These are phyloP conservation scores for Zaprionus gabonicus DNA, from an alignment of 1,140 invertebrate species.

Conservation along the genomic window DNA sequence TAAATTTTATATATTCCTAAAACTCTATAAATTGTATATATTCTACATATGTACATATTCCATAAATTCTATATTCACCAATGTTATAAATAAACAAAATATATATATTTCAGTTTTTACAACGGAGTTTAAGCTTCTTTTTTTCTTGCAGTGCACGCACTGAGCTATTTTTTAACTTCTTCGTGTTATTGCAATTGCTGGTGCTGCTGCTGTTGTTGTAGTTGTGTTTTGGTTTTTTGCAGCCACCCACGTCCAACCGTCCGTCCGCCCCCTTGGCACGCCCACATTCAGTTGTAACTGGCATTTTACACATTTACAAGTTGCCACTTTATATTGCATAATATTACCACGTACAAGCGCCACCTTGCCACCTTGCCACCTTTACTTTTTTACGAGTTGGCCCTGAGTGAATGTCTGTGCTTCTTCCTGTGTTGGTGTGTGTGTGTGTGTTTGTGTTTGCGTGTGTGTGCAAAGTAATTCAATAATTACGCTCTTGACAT, in stretches of 20 bases:
- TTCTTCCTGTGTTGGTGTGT: conserved; percentile 12
- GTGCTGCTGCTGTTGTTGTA: conserved; percentile 33
- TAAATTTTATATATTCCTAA: too few relatives aligned
- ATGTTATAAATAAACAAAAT: too few relatives aligned
- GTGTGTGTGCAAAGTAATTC: conserved; percentile 64
- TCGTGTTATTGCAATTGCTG: conserved; percentile 40
- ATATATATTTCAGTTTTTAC: too few relatives aligned
- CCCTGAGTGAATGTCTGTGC: conserved; percentile 34
- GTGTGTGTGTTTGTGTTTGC: not conserved
- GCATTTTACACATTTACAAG: conserved; percentile 68
- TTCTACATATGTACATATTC: too few relatives aligned
- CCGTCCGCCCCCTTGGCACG: not conserved
- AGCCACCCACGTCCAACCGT: conserved; percentile 3
- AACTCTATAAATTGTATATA: too few relatives aligned
- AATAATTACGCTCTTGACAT: conserved; percentile 80
- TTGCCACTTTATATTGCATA: conserved; percentile 70
- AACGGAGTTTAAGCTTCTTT: not conserved
- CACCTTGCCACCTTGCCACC: conserved; percentile 51
- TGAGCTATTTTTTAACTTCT: conserved; percentile 14
- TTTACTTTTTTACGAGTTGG: conserved; percentile 51
- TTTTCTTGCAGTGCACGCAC: not conserved
- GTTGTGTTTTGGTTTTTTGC: conserved; percentile 51
- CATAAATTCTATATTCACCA: not conserved
- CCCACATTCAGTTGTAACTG: conserved; percentile 53
- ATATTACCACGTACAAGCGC: conserved; percentile 58